Evolutionary conservation across 2,113 vertebrate genomes (phyloP).

Genomic region (Oreotrochilus melanogaster): DNA sequence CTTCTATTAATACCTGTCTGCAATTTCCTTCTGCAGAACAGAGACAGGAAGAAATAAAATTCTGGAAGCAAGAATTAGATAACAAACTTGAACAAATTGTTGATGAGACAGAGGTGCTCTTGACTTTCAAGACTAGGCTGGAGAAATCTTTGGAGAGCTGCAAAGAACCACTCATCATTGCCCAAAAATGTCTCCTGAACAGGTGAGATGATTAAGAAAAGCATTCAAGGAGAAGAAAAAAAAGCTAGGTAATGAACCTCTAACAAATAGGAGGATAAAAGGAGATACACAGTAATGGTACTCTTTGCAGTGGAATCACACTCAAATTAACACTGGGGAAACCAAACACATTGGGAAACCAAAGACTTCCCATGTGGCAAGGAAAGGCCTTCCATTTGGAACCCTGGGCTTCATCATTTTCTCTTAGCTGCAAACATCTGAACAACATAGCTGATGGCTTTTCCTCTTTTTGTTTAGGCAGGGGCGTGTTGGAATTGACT

Average conservation of each 20-base stretch:
- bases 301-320: neutral
- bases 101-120: slow-evolving; percentile 80
- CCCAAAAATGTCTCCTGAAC: slow-evolving; percentile 82
- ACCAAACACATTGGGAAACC: neutral
- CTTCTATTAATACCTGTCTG: neutral
- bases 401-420: neutral
- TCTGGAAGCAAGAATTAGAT: slow-evolving; percentile 89
- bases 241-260: neutral
- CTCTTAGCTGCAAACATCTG: neutral
- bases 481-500: slow-evolving; percentile 81
- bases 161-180: slow-evolving; percentile 80
- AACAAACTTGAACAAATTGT: slow-evolving; percentile 85
- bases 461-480: slow-evolving; percentile 75
- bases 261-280: neutral
- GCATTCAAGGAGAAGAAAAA: neutral
- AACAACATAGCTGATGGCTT: neutral
- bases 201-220: slow-evolving; percentile 79
- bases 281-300: neutral
- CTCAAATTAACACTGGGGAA: neutral
- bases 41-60: slow-evolving; percentile 85
- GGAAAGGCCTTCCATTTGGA: neutral
- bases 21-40: slow-evolving; percentile 80
- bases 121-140: slow-evolving; percentile 78
- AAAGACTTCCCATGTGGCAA: neutral
- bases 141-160: slow-evolving; percentile 83